Evolutionary conservation across 2,888 invertebrate species (phyloP).

Genomic region (Invenusta paracnida): DNA sequence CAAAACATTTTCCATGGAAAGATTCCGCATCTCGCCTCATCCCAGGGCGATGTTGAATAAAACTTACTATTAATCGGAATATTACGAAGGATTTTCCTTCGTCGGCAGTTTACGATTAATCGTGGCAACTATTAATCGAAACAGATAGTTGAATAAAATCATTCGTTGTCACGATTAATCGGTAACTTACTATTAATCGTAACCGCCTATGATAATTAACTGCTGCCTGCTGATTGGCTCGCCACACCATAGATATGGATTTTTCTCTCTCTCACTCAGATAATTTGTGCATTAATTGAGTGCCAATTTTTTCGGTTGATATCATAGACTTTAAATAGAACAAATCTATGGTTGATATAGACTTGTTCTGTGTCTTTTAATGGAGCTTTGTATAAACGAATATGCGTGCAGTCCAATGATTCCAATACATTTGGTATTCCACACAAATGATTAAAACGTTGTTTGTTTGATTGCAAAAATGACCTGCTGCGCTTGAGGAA

Average conservation of each 20-base stretch:
- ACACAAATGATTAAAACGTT: neutral
- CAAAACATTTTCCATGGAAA: too few relatives aligned
- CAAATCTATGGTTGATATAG: too few relatives aligned
- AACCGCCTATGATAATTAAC: too few relatives aligned
- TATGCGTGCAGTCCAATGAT: neutral
- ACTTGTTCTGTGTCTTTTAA: neutral
- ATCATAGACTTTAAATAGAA: too few relatives aligned
- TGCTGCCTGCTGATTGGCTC: too few relatives aligned
- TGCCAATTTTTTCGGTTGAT: neutral
- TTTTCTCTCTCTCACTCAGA: too few relatives aligned
- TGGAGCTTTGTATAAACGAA: neutral
- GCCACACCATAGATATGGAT: too few relatives aligned
- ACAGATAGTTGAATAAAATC: neutral
- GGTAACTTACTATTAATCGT: too few relatives aligned
- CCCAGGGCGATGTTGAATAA: neutral
- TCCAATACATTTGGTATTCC: neutral
- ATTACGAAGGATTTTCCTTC: neutral
- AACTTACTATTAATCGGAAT: neutral
- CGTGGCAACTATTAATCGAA: neutral
- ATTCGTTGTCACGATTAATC: neutral
- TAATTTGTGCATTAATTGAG: neutral
- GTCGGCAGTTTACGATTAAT: neutral
- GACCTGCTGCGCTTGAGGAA: too few relatives aligned
- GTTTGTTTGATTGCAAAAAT: neutral
- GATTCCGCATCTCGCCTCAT: too few relatives aligned